These are phyloP conservation scores for Plemyria rubiginata DNA, from an alignment of 2,888 invertebrate genomes.

Conservation along the genomic window DNA sequence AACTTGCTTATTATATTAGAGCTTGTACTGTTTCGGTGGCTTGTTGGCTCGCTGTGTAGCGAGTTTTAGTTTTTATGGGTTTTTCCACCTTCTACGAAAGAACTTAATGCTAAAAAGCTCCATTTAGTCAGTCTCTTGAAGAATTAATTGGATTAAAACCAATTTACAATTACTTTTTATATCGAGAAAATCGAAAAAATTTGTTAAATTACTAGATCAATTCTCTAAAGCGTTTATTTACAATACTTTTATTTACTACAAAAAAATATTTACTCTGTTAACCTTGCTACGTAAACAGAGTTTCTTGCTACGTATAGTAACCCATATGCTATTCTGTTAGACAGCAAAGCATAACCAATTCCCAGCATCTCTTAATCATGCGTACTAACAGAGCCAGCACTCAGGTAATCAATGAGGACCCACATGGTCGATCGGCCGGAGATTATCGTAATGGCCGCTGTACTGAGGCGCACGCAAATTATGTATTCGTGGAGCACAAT, in stretches of 20 bases:
- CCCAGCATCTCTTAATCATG: constrained; percentile 38
- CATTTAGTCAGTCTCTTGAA: background rate
- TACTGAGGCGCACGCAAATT: constrained; percentile 67
- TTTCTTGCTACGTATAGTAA: no score
- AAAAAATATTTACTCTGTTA: no score
- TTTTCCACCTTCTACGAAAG: background rate
- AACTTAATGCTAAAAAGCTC: background rate
- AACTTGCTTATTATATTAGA: constrained; percentile 10
- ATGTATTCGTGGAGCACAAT: constrained; percentile 80
- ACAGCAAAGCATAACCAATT: constrained; percentile 11
- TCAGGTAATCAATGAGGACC: constrained; percentile 63
- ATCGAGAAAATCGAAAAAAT: no score
- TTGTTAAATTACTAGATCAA: no score
- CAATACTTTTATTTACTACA: no score
- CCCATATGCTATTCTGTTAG: background rate
- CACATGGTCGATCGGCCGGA: constrained; percentile 52
- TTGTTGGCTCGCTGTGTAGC: background rate
- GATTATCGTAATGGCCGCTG: constrained; percentile 77
- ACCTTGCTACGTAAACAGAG: no score
- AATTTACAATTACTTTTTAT: background rate
- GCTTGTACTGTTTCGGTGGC: constrained; percentile 1
- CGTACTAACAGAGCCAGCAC: constrained; percentile 32
- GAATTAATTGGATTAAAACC: no score
- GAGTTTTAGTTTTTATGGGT: background rate
- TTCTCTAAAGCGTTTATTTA: no score